phyloP scores from a whole-genome alignment of 2,888 invertebrate species.

The Octodonta nipae region DNA sequence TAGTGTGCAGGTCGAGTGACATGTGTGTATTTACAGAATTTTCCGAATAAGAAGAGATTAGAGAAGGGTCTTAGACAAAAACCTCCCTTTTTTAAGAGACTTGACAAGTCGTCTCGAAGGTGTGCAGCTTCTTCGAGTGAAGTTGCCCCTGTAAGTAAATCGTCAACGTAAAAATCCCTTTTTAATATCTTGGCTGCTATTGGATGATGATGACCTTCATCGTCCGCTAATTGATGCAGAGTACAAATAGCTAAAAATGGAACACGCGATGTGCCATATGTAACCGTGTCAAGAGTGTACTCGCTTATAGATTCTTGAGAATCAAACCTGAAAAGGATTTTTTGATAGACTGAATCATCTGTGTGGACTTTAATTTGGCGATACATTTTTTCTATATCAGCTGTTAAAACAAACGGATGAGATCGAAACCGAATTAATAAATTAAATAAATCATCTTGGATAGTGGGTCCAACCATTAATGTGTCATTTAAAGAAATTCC shows the following conservation, averaged over 20 bases:
- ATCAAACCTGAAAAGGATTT: background rate
- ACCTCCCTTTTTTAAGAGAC: background rate
- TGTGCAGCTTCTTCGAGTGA: background rate
- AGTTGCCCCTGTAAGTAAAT: background rate
- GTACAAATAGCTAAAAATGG: background rate
- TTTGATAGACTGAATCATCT: background rate
- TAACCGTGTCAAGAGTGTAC: background rate
- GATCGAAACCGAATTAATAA: background rate
- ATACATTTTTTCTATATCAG: conserved; percentile 2
- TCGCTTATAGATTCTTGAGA: background rate
- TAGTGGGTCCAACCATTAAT: background rate
- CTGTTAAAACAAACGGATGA: background rate
- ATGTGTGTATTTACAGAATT: background rate
- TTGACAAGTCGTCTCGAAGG: background rate
- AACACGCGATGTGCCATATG: background rate
- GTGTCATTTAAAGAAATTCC: conserved; percentile 2
- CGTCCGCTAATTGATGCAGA: background rate
- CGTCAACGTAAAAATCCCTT: conserved; percentile 1
- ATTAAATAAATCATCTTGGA: background rate
- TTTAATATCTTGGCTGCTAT: background rate
- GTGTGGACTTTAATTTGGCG: background rate
- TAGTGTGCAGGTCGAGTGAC: background rate
- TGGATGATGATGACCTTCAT: background rate
- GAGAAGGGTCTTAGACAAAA: background rate
- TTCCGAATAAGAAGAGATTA: background rate